Evolutionary conservation across 2,113 vertebrate genomes (phyloP).

Genomic region (Zosterops pallidus): DNA sequence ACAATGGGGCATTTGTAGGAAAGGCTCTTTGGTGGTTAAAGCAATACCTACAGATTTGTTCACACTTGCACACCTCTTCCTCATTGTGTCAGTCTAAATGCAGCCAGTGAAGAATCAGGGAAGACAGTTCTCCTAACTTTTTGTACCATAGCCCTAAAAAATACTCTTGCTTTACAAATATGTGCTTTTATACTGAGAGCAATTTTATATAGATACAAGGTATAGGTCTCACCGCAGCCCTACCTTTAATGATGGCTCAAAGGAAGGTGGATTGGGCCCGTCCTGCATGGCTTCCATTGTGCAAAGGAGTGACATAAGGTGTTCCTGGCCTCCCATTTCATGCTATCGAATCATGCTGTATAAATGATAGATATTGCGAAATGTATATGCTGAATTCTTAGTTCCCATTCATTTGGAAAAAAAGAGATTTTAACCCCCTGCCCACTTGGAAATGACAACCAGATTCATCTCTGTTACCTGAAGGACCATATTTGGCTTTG

Average conservation of each 20-base stretch:
- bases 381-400: not conserved
- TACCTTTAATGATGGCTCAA: no score
- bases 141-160: not conserved
- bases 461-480: not conserved
- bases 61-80: accelerated
- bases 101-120: not conserved
- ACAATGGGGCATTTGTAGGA: not conserved
- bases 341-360: not conserved
- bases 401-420: not conserved
- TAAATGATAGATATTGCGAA: not conserved
- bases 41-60: not conserved
- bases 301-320: no score
- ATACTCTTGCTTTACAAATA: not conserved
- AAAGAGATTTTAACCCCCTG: not conserved
- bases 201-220: no score
- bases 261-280: no score
- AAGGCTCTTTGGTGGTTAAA: not conserved
- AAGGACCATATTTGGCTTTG: conserved; percentile 18
- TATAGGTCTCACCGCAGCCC: no score
- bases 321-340: not conserved
- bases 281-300: accelerated
- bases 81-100: not conserved
- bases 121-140: not conserved
- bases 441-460: not conserved
- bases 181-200: not conserved